Percentiles rank a stretch among this genome's conserved stretches.
Conservation (phyloP, 2,797 vertebrate genomes). For the Phalloptychus januarius region DNA sequence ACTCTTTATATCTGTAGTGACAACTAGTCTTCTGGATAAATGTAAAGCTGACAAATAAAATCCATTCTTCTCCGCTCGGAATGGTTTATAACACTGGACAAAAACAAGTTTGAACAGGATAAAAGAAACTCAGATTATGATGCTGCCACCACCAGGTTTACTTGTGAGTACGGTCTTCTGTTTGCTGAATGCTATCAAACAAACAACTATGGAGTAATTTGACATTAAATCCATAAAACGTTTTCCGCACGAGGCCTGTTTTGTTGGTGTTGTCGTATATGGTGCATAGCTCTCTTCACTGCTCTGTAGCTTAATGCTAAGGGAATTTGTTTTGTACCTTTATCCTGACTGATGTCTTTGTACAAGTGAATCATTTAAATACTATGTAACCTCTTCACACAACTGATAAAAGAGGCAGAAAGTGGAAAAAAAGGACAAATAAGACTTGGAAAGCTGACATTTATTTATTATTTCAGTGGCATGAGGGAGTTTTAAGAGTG, state of each 20-base stretch:
- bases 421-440: background rate
- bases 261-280: background rate
- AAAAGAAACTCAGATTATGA: background rate
- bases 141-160: background rate
- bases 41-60: background rate
- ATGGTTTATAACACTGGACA: background rate
- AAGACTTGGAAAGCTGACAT: background rate
- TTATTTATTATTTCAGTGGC: background rate
- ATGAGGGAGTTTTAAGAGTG: background rate
- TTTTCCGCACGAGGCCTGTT: background rate
- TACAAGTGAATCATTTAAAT: background rate
- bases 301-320: background rate
- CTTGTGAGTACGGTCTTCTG: background rate
- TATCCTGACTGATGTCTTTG: background rate
- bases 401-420: background rate
- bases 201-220: background rate
- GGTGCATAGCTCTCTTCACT: background rate
- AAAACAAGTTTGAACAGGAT: background rate
- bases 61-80: background rate
- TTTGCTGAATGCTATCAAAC: background rate
- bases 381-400: background rate
- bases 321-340: background rate
- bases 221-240: background rate
- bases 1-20: background rate
- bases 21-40: background rate